phyloP scores from a whole-genome alignment of 1,140 invertebrate genomes.

The Leptinotarsa defecta region DNA sequence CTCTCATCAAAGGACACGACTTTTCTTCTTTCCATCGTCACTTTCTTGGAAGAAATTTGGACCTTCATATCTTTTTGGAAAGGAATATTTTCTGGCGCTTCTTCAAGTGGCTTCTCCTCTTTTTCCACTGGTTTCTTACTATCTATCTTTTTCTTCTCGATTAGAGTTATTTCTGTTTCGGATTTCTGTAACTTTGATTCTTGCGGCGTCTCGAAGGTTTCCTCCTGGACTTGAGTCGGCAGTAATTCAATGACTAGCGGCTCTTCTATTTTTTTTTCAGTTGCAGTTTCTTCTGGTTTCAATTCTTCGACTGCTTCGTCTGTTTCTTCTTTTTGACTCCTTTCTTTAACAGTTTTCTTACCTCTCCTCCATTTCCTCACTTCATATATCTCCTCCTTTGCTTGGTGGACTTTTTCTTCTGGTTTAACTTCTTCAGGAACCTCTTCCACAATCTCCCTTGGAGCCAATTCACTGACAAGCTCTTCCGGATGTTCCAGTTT shows the following conservation, averaged over 20 bases:
- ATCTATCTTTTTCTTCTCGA: slow-evolving; percentile 47
- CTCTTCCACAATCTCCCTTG: not conserved
- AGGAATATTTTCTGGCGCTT: slow-evolving; percentile 54
- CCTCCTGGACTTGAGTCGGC: slow-evolving; percentile 52
- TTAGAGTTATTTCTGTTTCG: slow-evolving; percentile 55
- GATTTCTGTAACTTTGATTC: slow-evolving; percentile 55
- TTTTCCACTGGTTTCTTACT: slow-evolving; percentile 52
- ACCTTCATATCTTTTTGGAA: slow-evolving; percentile 60
- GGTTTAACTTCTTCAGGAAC: not conserved
- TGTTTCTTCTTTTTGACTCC: not conserved
- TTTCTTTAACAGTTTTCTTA: not conserved
- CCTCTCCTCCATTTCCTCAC: not conserved
- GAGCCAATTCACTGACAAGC: no score
- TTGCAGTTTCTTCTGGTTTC: slow-evolving; percentile 29
- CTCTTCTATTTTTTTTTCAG: slow-evolving; percentile 32
- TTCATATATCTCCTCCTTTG: slow-evolving; percentile 22
- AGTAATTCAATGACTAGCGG: slow-evolving; percentile 44
- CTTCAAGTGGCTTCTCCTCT: slow-evolving; percentile 51
- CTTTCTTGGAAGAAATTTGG: slow-evolving; percentile 60
- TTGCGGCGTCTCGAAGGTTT: slow-evolving; percentile 43
- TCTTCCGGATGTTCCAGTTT: no score
- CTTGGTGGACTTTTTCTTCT: slow-evolving; percentile 23
- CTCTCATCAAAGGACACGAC: slow-evolving; percentile 56
- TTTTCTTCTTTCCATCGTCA: slow-evolving; percentile 55
- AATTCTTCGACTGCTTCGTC: slow-evolving; percentile 7